A percentile compares a stretch with the other conserved stretches of the same genome.
These are phyloP conservation scores for Prochilodus magdalenae DNA, from an alignment of 2,113 vertebrate species.

Conservation along the genomic window DNA sequence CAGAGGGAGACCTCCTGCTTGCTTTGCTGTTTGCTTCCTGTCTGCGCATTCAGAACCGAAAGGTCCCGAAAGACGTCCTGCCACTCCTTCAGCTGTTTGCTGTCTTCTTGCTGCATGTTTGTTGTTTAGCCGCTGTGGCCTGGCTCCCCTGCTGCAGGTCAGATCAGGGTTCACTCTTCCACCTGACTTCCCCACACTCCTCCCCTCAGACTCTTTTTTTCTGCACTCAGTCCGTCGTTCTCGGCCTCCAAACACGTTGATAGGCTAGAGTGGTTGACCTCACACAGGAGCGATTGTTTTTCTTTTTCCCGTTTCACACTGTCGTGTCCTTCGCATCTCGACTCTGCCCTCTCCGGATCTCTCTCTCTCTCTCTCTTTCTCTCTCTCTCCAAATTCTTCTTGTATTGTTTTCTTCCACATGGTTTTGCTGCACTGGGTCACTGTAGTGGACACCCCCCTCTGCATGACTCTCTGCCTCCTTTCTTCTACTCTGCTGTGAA, in stretches of 20 bases:
- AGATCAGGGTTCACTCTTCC: slow-evolving; percentile 35
- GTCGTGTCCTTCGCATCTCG: slow-evolving; percentile 20
- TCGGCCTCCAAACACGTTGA: slow-evolving; percentile 21
- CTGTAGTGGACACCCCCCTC: background rate
- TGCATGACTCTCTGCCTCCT: background rate
- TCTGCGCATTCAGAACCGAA: slow-evolving; percentile 50
- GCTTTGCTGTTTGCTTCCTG: slow-evolving; percentile 70
- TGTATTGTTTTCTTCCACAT: background rate
- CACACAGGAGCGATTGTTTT: slow-evolving; percentile 39
- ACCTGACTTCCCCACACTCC: slow-evolving; percentile 35
- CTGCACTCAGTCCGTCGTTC: slow-evolving; percentile 35
- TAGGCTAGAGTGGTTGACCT: slow-evolving; percentile 36
- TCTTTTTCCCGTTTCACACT: slow-evolving; percentile 49
- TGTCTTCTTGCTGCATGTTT: slow-evolving; percentile 59
- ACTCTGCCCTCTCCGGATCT: background rate
- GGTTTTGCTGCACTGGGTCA: background rate
- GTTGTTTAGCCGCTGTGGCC: slow-evolving; percentile 59
- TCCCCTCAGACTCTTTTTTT: slow-evolving; percentile 26
- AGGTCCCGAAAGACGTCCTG: slow-evolving; percentile 57
- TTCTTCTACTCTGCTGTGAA: background rate
- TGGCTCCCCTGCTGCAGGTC: slow-evolving; percentile 22
- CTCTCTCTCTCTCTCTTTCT: background rate
- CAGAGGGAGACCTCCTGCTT: slow-evolving; percentile 71
- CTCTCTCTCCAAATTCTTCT: slow-evolving; percentile 3
- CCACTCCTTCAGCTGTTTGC: slow-evolving; percentile 64